A percentile compares a stretch with the other conserved stretches of the same genome.
phyloP scores from a whole-genome alignment of 1,140 invertebrate species.

The Penaeus japonicus region DNA sequence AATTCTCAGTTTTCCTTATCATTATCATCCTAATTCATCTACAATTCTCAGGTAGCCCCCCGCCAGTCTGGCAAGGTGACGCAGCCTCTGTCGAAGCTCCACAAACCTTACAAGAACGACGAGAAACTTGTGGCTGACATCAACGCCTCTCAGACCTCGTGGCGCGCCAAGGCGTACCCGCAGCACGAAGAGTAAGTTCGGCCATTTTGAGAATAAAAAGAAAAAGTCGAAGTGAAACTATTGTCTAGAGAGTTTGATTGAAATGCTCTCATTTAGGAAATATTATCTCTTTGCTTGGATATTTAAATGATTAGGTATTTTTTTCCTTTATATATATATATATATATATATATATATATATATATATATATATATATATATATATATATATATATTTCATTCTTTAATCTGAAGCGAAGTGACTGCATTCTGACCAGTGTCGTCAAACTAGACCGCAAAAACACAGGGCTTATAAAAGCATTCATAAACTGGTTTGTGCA shows the following conservation, averaged over 20 bases:
- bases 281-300: too few species aligned
- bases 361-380: too few species aligned
- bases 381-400: too few species aligned
- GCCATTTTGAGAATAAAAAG: too few species aligned
- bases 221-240: too few species aligned
- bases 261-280: too few species aligned
- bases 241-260: too few species aligned
- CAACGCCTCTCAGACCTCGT: conserved; percentile 65
- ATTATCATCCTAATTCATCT: not conserved
- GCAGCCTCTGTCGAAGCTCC: conserved; percentile 60
- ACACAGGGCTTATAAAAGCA: not conserved
- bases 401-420: not conserved
- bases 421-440: not conserved
- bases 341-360: too few species aligned
- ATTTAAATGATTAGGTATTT: too few species aligned
- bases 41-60: not conserved
- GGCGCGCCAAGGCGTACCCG: conserved; percentile 65
- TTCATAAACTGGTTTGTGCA: not conserved
- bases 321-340: too few species aligned
- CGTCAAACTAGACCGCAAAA: not conserved
- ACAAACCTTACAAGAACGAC: conserved; percentile 60
- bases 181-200: conserved; percentile 31
- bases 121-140: conserved; percentile 63
- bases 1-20: not conserved
- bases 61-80: not conserved